A percentile compares a stretch with the other conserved stretches of the same genome.
Conservation (phyloP, 2,113 vertebrate species). For the Carollia perspicillata region DNA sequence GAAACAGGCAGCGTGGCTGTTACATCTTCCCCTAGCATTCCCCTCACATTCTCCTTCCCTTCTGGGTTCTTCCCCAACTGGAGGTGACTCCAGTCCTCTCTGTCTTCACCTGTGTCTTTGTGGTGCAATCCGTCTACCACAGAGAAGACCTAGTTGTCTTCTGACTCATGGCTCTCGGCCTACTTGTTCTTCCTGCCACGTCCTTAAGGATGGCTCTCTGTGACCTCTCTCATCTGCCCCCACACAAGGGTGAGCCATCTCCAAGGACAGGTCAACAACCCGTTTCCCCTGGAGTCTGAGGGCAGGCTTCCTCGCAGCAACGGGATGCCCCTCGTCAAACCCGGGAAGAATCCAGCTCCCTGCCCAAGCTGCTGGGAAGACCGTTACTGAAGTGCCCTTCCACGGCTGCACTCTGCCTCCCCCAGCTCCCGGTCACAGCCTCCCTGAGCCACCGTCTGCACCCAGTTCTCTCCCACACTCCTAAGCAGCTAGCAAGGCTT, state of each 20-base stretch:
- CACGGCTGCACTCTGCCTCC: background rate
- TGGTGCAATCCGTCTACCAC: background rate
- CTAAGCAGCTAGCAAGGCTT: background rate
- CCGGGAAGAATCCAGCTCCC: background rate
- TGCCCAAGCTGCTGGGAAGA: background rate
- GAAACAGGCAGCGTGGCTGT: background rate
- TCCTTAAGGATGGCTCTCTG: background rate
- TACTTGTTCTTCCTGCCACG: background rate
- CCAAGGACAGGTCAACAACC: background rate
- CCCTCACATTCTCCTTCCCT: background rate
- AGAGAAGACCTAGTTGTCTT: background rate
- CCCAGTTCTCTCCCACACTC: background rate
- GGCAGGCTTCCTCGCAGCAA: background rate
- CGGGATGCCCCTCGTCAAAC: background rate
- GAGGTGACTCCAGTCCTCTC: background rate
- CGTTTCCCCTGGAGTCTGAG: background rate
- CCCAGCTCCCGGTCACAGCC: background rate
- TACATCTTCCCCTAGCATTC: background rate
- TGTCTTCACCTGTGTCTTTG: background rate
- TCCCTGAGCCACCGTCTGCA: background rate
- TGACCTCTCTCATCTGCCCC: background rate
- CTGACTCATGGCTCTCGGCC: constrained; percentile 29
- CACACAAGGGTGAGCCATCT: background rate
- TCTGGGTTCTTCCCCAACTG: background rate
- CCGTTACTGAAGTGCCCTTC: background rate